Evolutionary conservation across 2,113 vertebrate species (phyloP), one percentile per base, ranked within the genome.

Genomic region (Capreolus pygargus): DNA sequence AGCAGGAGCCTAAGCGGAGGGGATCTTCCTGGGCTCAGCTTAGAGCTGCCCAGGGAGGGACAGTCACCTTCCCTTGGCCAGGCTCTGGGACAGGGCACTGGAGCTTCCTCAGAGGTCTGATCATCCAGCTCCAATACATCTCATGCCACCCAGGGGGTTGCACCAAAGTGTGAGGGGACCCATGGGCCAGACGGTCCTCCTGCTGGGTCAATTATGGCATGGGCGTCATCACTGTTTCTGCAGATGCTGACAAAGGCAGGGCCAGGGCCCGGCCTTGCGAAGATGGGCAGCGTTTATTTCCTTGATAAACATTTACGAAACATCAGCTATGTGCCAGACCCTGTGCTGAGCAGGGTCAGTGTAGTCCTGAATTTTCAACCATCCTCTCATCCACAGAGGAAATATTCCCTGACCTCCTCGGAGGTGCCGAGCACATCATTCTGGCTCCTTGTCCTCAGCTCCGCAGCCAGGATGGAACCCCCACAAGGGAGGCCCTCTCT

Each of bases 301-400:
- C 30, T 50, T 1, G 3, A 27, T 15, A 39, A 52, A 50, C 14
- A 23, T 19, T 19, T 74, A 39, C 0, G 2, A 21, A 47, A 36
- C 52, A 1, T 4, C 4, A 10, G 6, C 27, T 5, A 5, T 14
- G 30, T 27, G n/a, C 30, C 76, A 12, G 39, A 7, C n/a, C 1
- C 19, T 1, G 17, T 8, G 23, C 19, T 16, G 39, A 81, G 45
- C 17, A 23, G 28, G 30, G 21, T 28, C 33, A 33, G 0, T 0
- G 25, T 39, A 4, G 6, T 11, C 15, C 7, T 25, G 33, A 27
- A 27, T 23, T 84, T 3, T 33, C 54, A 16, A 33, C 50, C 4
- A 0, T 4, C 58, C 54, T 50, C 13, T 54, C 30, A 11, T 11
- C 85, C 78, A 19, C 0, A 3, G 28, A 85, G 61, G n/a, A 76